phyloP scores from a whole-genome alignment of 1,140 invertebrate species.

The Tenebrio molitor region DNA sequence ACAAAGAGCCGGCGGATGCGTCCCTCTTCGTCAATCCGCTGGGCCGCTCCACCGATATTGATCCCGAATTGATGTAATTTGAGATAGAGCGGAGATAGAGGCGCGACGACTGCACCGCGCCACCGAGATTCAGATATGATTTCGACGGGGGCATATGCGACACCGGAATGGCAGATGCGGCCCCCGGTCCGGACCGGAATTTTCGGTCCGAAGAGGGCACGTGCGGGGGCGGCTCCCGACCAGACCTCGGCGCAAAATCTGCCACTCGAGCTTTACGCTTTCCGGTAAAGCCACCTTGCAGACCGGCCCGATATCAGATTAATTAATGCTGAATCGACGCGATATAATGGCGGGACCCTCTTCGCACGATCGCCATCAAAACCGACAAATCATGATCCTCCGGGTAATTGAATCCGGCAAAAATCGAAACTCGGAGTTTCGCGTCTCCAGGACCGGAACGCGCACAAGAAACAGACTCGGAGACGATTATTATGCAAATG shows the following conservation, averaged over 20 bases:
- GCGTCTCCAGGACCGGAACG: not conserved
- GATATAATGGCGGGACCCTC: conserved; percentile 17
- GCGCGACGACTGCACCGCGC: conserved; percentile 28
- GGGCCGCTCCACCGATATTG: conserved; percentile 52
- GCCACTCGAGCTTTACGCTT: conserved; percentile 42
- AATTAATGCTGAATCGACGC: conserved; percentile 33
- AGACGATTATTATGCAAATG: not conserved
- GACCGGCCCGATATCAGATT: conserved; percentile 38
- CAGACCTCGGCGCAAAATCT: conserved; percentile 43
- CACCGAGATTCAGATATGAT: conserved; percentile 53
- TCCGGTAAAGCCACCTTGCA: conserved; percentile 38
- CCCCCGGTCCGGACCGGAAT: conserved; percentile 5
- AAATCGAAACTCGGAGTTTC: not conserved
- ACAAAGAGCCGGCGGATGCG: conserved; percentile 21
- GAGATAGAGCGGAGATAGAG: conserved; percentile 55
- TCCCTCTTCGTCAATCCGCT: conserved; percentile 19
- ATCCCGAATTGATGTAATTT: conserved; percentile 60
- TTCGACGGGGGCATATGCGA: conserved; percentile 53
- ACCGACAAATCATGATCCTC: conserved; percentile 26
- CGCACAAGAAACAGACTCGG: not conserved
- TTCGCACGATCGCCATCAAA: not conserved
- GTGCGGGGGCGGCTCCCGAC: conserved; percentile 12
- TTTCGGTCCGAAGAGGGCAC: conserved; percentile 6
- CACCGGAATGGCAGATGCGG: conserved; percentile 37
- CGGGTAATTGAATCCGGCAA: conserved; percentile 34